Base-by-base conservation (phyloP, 2,797 vertebrate species). In the Gadopsis marmoratus region DNA sequence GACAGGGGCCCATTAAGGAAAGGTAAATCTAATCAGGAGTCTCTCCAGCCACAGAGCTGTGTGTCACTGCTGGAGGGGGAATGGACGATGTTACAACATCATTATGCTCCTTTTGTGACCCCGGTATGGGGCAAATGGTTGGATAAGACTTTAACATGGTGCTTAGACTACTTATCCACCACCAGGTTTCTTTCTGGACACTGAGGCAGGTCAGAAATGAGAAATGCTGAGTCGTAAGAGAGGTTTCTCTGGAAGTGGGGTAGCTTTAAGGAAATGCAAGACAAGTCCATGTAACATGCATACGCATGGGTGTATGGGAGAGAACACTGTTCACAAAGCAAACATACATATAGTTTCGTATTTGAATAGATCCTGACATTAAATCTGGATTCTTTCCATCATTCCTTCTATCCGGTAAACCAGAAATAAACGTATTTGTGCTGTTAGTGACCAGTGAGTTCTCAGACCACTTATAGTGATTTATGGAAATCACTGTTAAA, bases 11-110 rank as follows among this genome's bases (percentile, higher is more conserved):
- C 93, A 95, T 95, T 95, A 94, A 84, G 80, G 69, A 94, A 93
- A 93, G 92, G 93, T 92, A 95, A 95, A 96, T 95, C 88, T 89
- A 93, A 95, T 96, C 91, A 92, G 73, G 73, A 84, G 79, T 90
- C 92, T 86, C 76, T 90, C 79, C 77, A 88, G 83, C 81, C 82
- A 84, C 86, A 89, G 84, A 78, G 85, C 88, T 78, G 78, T 85
- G 90, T 90, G 86, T 87, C 82, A 86, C 80, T 84, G 93, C 89
- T 87, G 58, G 74, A 92, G 85, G 90, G 86, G 73, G 59, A 84
- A 84, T 78, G 31, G 64, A 35, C 31, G 7, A 62, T 78, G 81
- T 75, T 73, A 86, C 85, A 84, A 69, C 86, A 45, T 85, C 88
- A 93, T 84, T 79, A 83, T 75, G 75, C 74, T 83, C 56, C 82